Evolutionary conservation across 2,797 vertebrate species (phyloP).

Genomic region (Sebastes kiyomatsui): DNA sequence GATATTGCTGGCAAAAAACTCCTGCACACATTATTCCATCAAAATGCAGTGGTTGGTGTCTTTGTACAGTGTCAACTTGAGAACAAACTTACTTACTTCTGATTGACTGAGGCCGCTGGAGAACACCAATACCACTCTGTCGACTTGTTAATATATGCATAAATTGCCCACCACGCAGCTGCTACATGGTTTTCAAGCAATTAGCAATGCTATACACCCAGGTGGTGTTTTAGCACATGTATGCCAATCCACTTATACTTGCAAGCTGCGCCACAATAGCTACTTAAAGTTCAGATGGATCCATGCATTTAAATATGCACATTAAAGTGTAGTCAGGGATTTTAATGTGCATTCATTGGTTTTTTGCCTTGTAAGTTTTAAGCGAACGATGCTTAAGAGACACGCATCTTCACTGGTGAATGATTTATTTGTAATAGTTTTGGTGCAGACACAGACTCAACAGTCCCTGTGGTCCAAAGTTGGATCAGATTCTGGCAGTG

Average conservation of each 20-base stretch:
- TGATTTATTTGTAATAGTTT: neutral
- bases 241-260: neutral
- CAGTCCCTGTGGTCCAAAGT: neutral
- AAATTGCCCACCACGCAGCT: neutral
- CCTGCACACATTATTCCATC: neutral
- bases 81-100: neutral
- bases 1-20: neutral
- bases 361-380: neutral
- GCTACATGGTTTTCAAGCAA: neutral
- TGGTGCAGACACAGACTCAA: conserved; percentile 2
- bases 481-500: conserved; percentile 15
- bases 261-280: neutral
- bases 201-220: neutral
- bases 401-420: neutral
- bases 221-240: neutral
- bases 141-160: neutral
- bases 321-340: neutral
- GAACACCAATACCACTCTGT: neutral
- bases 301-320: neutral
- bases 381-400: neutral
- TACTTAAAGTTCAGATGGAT: neutral
- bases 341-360: neutral
- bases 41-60: neutral
- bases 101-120: neutral
- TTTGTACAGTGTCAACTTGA: neutral